Evolutionary conservation across 2,797 vertebrate genomes (phyloP), one percentile per base, ranked within the genome.

Genomic region (Myotis myotis): DNA sequence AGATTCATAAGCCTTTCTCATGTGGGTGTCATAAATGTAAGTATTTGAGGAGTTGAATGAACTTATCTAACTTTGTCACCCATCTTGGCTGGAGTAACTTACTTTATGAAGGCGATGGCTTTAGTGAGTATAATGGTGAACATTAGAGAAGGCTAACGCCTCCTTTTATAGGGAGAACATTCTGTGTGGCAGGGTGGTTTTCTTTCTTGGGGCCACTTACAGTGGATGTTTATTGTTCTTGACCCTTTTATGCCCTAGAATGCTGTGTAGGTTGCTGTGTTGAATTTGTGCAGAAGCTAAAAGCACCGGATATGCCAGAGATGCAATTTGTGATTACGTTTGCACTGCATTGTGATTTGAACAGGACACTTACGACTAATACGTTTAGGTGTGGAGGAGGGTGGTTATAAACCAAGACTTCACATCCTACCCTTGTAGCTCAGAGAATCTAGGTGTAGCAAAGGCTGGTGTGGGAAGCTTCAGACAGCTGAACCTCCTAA

Each of bases 191-290:
- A 89, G 23, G 89, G 92, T 92, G 80, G 68, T 93, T 95, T 96
- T 96, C 92, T 96, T 93, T 78, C 94, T 91, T 60, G 3, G 89
- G 94, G 81, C 68, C 66, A 85, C 94, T 86, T 87, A 85, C 66
- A 7, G 72, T 81, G 87, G 92, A 20, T 97, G 93, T 87, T 47
- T 76, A 47, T 94, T 96, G 91, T 96, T 57, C 93, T 97, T 87
- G 53, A 95, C 66, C 95, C 96, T 94, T 93, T 95, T 66, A 23
- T 93, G 89, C 91, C 97, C 97, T 89, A 22, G 94, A 96, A 83
- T 36, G 75, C 60, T 75, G 96, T 84, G 92, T 33, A 71, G 92
- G 94, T 83, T 74, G 87, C 89, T 55, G 1, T 78, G 93, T 49
- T 78, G 89, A 53, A 88, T 75, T 66, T 71, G 97, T 96, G 96